Percentiles rank a stretch among this genome's conserved stretches.
phyloP scores from a whole-genome alignment of 2,797 vertebrate species.

The Chaenodraco wilsoni region DNA sequence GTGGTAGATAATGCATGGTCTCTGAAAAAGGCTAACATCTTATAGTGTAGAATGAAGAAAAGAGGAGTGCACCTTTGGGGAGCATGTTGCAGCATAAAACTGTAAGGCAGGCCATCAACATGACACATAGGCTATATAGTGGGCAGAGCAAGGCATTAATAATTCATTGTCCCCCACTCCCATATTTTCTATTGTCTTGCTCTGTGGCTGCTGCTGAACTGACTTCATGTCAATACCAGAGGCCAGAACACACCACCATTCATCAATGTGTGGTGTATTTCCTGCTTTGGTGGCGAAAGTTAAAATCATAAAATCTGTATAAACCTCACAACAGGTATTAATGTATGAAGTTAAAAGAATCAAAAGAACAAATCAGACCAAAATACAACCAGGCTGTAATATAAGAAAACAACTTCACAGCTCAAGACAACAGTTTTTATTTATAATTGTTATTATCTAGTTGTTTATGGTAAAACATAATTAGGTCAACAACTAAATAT shows the following conservation, averaged over 20 bases:
- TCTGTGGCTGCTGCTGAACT: constrained; percentile 47
- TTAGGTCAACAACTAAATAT: neutral
- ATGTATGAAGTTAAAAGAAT: neutral
- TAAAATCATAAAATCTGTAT: constrained; percentile 28
- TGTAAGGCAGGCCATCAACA: constrained; percentile 48
- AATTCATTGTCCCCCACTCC: constrained; percentile 64
- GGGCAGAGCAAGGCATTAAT: constrained; percentile 68
- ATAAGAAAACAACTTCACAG: too few relatives aligned
- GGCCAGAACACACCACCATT: constrained; percentile 38
- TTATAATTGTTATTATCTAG: too few relatives aligned
- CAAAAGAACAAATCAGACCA: neutral
- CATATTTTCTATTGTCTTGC: constrained; percentile 58
- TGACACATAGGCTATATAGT: constrained; percentile 68
- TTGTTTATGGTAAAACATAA: neutral
- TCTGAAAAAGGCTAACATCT: constrained; percentile 1
- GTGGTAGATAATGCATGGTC: constrained; percentile 32
- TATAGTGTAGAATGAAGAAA: neutral
- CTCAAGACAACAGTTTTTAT: too few relatives aligned
- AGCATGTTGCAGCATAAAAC: constrained; percentile 45
- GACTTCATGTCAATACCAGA: constrained; percentile 60
- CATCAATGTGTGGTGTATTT: constrained; percentile 41
- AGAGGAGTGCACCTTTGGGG: constrained; percentile 16
- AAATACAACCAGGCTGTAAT: neutral
- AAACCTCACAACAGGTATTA: neutral
- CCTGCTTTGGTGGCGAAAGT: constrained; percentile 25